These are phyloP conservation scores for Caerostris extrusa DNA, from an alignment of 1,140 invertebrate genomes.

Conservation along the genomic window DNA sequence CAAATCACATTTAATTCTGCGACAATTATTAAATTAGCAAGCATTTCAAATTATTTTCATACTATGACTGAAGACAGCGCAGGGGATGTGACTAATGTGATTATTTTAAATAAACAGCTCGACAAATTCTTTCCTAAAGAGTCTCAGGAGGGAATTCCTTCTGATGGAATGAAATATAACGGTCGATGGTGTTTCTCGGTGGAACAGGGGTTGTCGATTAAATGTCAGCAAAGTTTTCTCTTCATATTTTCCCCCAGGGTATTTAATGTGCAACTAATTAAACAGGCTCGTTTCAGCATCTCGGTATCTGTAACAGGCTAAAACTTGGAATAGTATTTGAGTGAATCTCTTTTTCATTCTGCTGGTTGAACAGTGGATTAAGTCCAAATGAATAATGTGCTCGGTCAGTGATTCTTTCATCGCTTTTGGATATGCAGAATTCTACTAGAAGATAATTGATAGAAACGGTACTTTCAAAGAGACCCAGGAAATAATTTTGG, in stretches of 20 bases:
- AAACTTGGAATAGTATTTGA: background rate
- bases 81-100: background rate
- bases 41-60: background rate
- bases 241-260: conserved; percentile 3
- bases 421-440: background rate
- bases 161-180: background rate
- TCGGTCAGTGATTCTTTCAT: background rate
- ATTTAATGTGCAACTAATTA: conserved; percentile 50
- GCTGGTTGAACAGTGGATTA: background rate
- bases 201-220: background rate
- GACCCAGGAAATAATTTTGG: too few relatives aligned
- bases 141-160: background rate
- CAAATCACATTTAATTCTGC: too few relatives aligned
- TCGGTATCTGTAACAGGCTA: background rate
- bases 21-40: too few relatives aligned
- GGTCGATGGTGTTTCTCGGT: background rate
- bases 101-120: background rate
- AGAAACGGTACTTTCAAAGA: too few relatives aligned
- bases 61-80: background rate
- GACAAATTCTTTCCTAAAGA: background rate
- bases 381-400: background rate
- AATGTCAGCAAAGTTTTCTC: conserved; percentile 27
- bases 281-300: background rate
- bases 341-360: background rate
- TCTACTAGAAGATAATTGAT: too few relatives aligned